Conservation (phyloP, 2,113 vertebrate genomes). For the Nannospalax galili region DNA sequence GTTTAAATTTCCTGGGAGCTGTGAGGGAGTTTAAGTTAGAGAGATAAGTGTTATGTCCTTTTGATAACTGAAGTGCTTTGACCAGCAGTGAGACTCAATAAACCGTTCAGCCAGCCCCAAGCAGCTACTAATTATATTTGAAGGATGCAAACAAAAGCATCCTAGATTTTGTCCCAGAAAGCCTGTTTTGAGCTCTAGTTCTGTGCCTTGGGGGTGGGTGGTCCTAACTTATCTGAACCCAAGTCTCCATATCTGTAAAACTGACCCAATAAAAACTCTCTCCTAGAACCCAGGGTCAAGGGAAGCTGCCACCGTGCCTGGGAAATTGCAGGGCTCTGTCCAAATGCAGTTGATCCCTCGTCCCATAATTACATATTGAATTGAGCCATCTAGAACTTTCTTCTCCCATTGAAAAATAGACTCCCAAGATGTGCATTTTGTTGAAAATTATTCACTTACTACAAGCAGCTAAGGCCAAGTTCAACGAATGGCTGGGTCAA, state of each 20-base stretch:
- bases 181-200: not conserved
- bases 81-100: not conserved
- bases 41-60: not conserved
- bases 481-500: conserved; percentile 35
- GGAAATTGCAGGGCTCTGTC: not conserved
- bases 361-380: not conserved
- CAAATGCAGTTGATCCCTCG: too few relatives aligned
- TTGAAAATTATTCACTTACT: not conserved
- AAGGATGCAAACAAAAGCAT: not conserved
- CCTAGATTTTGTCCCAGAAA: not conserved
- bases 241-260: not conserved
- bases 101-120: not conserved
- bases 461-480: conserved; percentile 2
- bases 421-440: not conserved
- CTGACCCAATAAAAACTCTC: not conserved
- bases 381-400: not conserved
- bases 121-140: not conserved
- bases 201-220: not conserved
- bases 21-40: not conserved
- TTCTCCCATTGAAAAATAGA: not conserved
- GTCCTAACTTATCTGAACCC: not conserved
- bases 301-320: not conserved
- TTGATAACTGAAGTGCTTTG: not conserved
- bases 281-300: not conserved
- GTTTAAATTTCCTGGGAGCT: not conserved